Percentiles rank a stretch among this genome's conserved stretches.
Evolutionary conservation across 2,888 invertebrate species (phyloP).

Genomic region (Boloria selene): DNA sequence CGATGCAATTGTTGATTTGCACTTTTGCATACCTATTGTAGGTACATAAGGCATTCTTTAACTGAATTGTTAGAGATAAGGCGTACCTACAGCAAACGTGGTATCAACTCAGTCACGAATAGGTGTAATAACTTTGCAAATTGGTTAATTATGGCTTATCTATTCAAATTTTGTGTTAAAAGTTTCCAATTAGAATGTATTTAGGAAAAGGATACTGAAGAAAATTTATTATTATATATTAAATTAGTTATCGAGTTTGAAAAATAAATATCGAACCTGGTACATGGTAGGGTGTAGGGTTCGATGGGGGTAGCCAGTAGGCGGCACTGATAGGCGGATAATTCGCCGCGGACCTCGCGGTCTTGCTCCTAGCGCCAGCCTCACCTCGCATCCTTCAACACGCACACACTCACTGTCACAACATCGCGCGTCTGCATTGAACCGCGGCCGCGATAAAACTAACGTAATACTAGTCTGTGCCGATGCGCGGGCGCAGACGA

Average conservation of each 20-base stretch:
- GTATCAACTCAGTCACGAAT: conserved; percentile 13
- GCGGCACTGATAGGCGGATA: conserved; percentile 92
- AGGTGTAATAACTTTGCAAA: background rate
- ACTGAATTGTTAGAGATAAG: conserved; percentile 30
- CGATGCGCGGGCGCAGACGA: conserved; percentile 74
- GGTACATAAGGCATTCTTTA: conserved; percentile 19
- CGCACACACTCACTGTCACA: conserved; percentile 59
- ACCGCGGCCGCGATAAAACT: conserved; percentile 74
- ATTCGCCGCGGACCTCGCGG: conserved; percentile 63
- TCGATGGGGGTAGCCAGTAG: conserved; percentile 92
- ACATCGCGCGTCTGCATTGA: conserved; percentile 74
- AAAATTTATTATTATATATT: background rate
- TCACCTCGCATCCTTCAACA: conserved; percentile 78
- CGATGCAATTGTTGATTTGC: conserved; percentile 35
- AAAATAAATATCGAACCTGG: conserved; percentile 84
- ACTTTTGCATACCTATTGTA: conserved; percentile 25
- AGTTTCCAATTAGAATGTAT: no score
- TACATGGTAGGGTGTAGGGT: conserved; percentile 90
- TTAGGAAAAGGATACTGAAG: no score
- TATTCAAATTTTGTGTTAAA: no score
- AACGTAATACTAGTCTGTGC: conserved; percentile 47
- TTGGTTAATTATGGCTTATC: no score
- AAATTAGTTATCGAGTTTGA: background rate
- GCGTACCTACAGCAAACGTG: conserved; percentile 30
- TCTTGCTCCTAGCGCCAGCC: conserved; percentile 73